A percentile compares a stretch with the other conserved stretches of the same genome.
Evolutionary conservation across 2,113 vertebrate genomes (phyloP).

Genomic region (Manacus vitellinus): DNA sequence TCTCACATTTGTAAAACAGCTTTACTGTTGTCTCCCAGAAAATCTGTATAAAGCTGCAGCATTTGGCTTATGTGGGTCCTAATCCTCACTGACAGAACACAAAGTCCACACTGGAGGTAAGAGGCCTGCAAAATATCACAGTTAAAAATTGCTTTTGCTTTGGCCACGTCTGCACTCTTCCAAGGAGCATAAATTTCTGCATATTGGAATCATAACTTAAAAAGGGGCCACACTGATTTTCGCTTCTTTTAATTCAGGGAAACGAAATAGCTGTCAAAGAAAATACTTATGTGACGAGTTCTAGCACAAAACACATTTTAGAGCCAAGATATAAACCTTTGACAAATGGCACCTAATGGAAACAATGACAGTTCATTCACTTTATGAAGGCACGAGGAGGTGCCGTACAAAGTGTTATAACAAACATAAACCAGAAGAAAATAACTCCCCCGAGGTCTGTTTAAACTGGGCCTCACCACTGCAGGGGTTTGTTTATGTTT

Average conservation of each 20-base stretch:
- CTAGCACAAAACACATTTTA: background rate
- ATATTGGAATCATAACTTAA: background rate
- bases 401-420: background rate
- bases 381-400: background rate
- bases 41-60: background rate
- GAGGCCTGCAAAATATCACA: background rate
- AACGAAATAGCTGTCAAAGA: slow-evolving; percentile 3
- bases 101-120: background rate
- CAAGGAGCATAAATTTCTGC: background rate
- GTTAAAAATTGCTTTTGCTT: slow-evolving; percentile 19
- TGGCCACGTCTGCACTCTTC: background rate
- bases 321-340: slow-evolving; percentile 7
- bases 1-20: background rate
- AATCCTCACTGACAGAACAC: slow-evolving; percentile 2
- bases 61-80: background rate
- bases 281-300: background rate
- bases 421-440: slow-evolving; percentile 17
- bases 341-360: slow-evolving; percentile 24
- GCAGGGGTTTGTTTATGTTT: background rate
- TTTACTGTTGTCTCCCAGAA: background rate
- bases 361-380: slow-evolving; percentile 17
- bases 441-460: background rate
- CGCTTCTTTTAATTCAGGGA: background rate
- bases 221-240: background rate
- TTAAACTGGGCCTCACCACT: background rate